These are phyloP conservation scores for Drosophila dunni DNA, from an alignment of 1,140 invertebrate genomes.

Conservation along the genomic window DNA sequence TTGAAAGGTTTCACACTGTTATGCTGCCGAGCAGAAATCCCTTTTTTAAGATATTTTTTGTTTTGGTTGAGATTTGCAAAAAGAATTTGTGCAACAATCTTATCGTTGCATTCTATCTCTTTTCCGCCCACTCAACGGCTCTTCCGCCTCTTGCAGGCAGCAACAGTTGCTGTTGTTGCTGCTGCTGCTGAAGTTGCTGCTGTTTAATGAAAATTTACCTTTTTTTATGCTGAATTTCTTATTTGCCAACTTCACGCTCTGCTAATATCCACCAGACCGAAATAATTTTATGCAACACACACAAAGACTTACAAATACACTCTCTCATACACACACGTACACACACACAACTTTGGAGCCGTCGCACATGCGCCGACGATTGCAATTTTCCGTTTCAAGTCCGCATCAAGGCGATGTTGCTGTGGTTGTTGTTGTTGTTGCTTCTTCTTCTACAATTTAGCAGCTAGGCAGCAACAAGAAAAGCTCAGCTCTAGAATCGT, in stretches of 20 bases:
- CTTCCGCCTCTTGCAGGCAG: conserved; percentile 52
- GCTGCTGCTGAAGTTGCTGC: conserved; percentile 49
- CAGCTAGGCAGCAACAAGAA: conserved; percentile 61
- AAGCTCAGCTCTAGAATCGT: conserved; percentile 75
- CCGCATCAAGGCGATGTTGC: conserved; percentile 34
- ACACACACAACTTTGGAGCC: conserved; percentile 40
- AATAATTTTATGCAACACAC: conserved; percentile 84
- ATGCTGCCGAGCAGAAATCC: conserved; percentile 15
- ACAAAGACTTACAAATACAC: conserved; percentile 13
- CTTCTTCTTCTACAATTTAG: conserved; percentile 65
- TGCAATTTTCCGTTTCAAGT: conserved; percentile 57
- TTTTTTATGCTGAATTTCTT: conserved; percentile 80
- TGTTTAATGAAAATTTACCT: conserved; percentile 75
- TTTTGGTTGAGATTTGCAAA: conserved; percentile 12
- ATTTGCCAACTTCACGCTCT: conserved; percentile 84
- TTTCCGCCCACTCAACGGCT: conserved; percentile 17
- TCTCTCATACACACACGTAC: conserved; percentile 5
- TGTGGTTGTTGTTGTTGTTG: conserved; percentile 34
- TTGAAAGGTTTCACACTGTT: neutral
- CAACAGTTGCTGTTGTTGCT: conserved; percentile 30
- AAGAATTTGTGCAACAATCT: conserved; percentile 28
- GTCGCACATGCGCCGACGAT: conserved; percentile 67
- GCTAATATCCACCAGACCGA: conserved; percentile 84
- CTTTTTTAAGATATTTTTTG: neutral
- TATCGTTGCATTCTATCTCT: conserved; percentile 37